Evolutionary conservation across 2,797 vertebrate species (phyloP), one percentile per base, ranked within the genome.

Genomic region (Mus minutoides): DNA sequence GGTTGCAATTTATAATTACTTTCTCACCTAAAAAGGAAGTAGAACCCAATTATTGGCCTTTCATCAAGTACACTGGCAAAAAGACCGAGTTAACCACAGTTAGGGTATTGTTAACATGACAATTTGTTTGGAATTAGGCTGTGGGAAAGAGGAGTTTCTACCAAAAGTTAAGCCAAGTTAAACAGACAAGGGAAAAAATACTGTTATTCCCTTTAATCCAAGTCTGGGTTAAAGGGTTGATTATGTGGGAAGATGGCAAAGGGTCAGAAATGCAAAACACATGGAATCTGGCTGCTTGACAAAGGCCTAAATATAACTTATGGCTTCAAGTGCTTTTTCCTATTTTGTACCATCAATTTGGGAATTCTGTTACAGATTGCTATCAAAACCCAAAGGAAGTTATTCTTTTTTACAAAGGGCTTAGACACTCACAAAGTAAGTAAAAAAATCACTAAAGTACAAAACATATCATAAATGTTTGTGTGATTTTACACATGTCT

Each of bases 111-210:
- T 97, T 96, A 97, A 95, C 87, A 91, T 96, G 78, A 95, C 80
- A 98, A 94, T 97, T 97, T 96, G 95, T 97, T 98, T 97, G 96
- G 97, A 98, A 97, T 95, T 92, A 97, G 82, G 95, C 97, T 98
- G 98, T 98, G 98, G 98, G 98, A 98, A 99, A 98, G 84, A 98
- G 95, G 97, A 98, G 94, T 98, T 98, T 97, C 96, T 98, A 96
- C 79, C 95, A 96, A 98, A 98, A 98, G 97, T 95, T 84, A 97
- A 97, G 98, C 98, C 98, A 99, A 99, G 97, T 97, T 98, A 98
- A 98, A 98, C 97, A 98, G 96, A 98, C 92, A 90, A 97, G 88
- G 96, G 92, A 86, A 98, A 98, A 98, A 97, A 98, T 98, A 94
- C 97, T 98, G 94, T 97, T 98, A 96, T 98, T 98, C 97, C 96